Conservation (phyloP, 2,113 vertebrate species). For the Oryzias woworae region DNA sequence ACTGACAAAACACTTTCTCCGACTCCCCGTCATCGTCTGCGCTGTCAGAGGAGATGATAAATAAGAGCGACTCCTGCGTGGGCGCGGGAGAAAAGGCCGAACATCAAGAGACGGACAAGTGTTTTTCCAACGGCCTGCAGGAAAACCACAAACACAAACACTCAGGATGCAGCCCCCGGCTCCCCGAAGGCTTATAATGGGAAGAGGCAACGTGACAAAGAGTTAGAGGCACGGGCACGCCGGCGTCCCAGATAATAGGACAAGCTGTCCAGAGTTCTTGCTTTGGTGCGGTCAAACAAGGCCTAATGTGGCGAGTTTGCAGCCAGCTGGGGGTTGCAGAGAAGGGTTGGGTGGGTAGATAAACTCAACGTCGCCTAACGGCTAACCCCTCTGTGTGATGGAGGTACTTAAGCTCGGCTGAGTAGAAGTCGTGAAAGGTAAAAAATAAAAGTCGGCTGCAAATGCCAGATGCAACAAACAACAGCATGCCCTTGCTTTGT, state of each 20-base stretch:
- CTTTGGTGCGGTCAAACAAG: conserved; percentile 60
- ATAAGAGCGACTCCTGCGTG: conserved; percentile 69
- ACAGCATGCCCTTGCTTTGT: conserved; percentile 72
- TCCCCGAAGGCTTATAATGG: conserved; percentile 63
- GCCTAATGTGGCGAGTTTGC: conserved; percentile 58
- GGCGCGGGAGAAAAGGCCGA: conserved; percentile 39
- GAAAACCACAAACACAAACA: conserved; percentile 48
- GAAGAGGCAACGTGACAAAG: conserved; percentile 64
- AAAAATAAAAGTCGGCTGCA: not conserved
- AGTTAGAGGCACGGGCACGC: conserved; percentile 62
- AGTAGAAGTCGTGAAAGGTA: conserved; percentile 37
- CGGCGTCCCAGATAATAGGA: conserved; percentile 68
- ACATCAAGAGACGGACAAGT: conserved; percentile 68
- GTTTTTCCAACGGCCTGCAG: conserved; percentile 56
- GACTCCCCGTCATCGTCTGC: conserved; percentile 55
- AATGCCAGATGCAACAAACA: conserved; percentile 32
- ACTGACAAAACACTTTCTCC: conserved; percentile 75
- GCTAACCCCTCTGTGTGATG: not conserved
- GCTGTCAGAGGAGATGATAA: conserved; percentile 74
- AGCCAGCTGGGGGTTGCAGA: conserved; percentile 49
- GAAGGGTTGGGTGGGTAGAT: conserved; percentile 59
- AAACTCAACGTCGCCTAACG: conserved; percentile 50
- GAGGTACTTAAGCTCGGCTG: conserved; percentile 15
- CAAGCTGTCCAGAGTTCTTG: conserved; percentile 60
- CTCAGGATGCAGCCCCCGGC: conserved; percentile 42